These are phyloP conservation scores for Phalacrocorax aristotelis DNA, from an alignment of 2,113 vertebrate species.

Conservation along the genomic window DNA sequence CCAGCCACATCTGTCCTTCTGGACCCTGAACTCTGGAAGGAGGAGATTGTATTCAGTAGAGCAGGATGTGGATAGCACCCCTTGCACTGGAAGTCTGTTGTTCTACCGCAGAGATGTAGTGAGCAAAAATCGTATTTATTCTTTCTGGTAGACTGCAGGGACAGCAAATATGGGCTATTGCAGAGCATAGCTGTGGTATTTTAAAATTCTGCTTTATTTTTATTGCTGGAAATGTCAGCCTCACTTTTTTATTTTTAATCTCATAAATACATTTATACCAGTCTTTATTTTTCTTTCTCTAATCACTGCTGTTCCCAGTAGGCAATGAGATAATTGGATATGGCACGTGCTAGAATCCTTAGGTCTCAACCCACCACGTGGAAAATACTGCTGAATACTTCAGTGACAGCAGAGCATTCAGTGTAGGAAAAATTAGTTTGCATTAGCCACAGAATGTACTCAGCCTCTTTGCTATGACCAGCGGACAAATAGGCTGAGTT, in stretches of 20 bases:
- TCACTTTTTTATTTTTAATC: constrained; percentile 30
- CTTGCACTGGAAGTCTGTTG: not conserved
- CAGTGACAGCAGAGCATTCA: not conserved
- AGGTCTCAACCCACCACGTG: not conserved
- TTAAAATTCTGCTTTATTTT: constrained; percentile 1
- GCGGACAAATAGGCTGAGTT: not conserved
- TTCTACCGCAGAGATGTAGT: not conserved
- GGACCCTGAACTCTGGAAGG: not conserved
- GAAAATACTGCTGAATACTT: not conserved
- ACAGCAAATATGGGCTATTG: not conserved
- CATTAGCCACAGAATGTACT: not conserved
- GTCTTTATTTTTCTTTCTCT: constrained; percentile 2
- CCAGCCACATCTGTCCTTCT: not conserved
- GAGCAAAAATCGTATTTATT: not conserved
- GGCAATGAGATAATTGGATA: not conserved
- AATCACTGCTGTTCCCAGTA: not conserved
- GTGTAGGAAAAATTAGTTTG: not conserved
- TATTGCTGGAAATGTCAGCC: constrained; percentile 12
- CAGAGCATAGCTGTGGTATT: not conserved
- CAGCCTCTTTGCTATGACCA: not conserved
- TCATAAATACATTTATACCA: not conserved
- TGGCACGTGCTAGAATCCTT: not conserved
- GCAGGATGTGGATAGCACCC: not conserved
- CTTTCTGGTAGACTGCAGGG: not conserved
- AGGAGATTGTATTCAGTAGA: not conserved